These are phyloP conservation scores for Branchellion lobata DNA, from an alignment of 2,888 invertebrate species.

Conservation along the genomic window DNA sequence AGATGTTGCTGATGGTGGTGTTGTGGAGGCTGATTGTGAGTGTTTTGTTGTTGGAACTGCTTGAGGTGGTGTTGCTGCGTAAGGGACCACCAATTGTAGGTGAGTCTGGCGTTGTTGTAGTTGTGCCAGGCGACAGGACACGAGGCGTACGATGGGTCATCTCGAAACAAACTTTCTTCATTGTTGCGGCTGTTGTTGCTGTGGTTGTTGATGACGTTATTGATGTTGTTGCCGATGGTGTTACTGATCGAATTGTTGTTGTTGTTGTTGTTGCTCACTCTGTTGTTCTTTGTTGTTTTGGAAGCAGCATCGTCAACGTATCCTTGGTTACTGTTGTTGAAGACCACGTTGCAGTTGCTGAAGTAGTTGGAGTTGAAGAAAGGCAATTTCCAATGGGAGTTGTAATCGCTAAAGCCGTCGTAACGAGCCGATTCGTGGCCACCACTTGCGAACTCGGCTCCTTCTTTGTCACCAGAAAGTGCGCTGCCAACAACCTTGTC, in stretches of 20 bases:
- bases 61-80: neutral
- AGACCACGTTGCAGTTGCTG: constrained; percentile 12
- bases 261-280: neutral
- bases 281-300: neutral
- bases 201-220: neutral
- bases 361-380: constrained; percentile 15
- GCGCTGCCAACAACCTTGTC: too few species aligned
- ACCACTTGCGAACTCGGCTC: too few species aligned
- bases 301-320: neutral
- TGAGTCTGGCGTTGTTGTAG: neutral
- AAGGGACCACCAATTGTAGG: constrained; percentile 19
- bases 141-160: neutral
- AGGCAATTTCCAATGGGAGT: neutral
- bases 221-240: neutral
- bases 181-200: neutral
- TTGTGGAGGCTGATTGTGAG: neutral
- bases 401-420: neutral
- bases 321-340: constrained; percentile 15
- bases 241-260: neutral
- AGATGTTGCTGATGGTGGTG: neutral
- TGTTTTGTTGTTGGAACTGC: neutral
- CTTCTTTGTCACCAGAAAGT: too few species aligned
- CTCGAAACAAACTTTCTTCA: neutral
- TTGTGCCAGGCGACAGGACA: neutral
- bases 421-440: too few species aligned